A percentile compares a stretch with the other conserved stretches of the same genome.
Evolutionary conservation across 2,888 invertebrate genomes (phyloP).

Genomic region (Hypomecis punctinalis): DNA sequence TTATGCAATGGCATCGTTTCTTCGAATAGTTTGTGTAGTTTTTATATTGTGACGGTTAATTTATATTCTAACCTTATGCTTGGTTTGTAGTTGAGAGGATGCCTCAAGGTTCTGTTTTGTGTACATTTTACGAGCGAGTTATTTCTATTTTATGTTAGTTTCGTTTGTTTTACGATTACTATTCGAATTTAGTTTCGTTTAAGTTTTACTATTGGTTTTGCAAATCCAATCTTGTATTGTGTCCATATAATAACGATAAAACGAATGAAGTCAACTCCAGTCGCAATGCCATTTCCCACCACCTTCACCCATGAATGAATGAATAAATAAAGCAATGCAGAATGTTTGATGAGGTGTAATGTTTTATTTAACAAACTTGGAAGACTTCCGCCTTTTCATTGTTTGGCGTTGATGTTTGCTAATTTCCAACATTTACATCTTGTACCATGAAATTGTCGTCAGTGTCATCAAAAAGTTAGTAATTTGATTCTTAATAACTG

Average conservation of each 20-base stretch:
- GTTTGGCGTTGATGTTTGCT: conserved; percentile 4
- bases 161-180: conserved; percentile 20
- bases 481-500: no score
- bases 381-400: conserved; percentile 20
- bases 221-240: conserved; percentile 4
- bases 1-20: conserved; percentile 31
- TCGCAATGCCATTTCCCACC: conserved; percentile 10
- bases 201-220: conserved; percentile 11
- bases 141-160: conserved; percentile 26
- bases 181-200: conserved; percentile 10
- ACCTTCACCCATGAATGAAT: conserved; percentile 1
- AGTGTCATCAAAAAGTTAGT: background rate
- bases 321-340: conserved; percentile 5
- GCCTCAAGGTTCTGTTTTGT: conserved; percentile 37
- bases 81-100: conserved; percentile 32
- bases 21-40: conserved; percentile 30
- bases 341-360: conserved; percentile 26
- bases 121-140: conserved; percentile 27
- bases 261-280: background rate
- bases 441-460: background rate
- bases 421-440: background rate
- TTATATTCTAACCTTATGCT: conserved; percentile 36
- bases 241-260: background rate
- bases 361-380: conserved; percentile 8
- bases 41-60: conserved; percentile 36